These are phyloP conservation scores for Puffinus mauretanicus DNA, from an alignment of 2,113 vertebrate genomes.

Conservation along the genomic window DNA sequence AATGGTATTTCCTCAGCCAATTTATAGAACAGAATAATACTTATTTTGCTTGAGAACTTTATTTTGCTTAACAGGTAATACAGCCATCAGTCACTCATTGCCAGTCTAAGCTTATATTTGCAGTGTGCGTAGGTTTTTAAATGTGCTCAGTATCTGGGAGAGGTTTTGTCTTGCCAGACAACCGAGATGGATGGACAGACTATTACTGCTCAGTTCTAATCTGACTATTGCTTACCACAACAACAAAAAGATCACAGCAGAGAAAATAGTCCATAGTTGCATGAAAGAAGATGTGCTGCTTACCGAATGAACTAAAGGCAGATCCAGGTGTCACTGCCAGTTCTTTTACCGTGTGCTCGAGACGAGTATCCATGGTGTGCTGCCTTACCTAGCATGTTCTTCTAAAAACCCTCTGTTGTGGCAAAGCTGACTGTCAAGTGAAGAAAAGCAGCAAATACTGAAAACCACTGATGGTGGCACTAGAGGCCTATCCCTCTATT, in stretches of 20 bases:
- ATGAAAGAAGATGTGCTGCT: not conserved
- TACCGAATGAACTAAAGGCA: not conserved
- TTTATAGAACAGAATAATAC: not conserved
- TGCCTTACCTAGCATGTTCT: not conserved
- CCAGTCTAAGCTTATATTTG: not conserved
- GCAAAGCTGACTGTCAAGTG: not conserved
- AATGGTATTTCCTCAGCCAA: not conserved
- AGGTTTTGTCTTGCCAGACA: not conserved
- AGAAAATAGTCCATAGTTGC: not conserved
- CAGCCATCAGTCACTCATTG: not conserved
- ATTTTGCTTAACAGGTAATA: not conserved
- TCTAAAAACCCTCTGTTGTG: not conserved
- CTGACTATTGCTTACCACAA: not conserved
- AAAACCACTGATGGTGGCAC: conserved; percentile 56
- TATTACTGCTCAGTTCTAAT: not conserved
- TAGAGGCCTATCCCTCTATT: conserved; percentile 30
- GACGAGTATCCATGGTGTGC: not conserved
- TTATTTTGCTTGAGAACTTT: not conserved
- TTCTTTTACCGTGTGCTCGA: not conserved
- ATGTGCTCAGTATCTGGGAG: not conserved
- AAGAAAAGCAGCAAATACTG: not conserved
- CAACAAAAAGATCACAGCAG: not conserved
- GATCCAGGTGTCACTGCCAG: not conserved
- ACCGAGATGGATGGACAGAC: not conserved
- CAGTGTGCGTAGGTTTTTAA: not conserved